phyloP scores from a whole-genome alignment of 2,888 invertebrate genomes.

The Andrena hattorfiana region DNA sequence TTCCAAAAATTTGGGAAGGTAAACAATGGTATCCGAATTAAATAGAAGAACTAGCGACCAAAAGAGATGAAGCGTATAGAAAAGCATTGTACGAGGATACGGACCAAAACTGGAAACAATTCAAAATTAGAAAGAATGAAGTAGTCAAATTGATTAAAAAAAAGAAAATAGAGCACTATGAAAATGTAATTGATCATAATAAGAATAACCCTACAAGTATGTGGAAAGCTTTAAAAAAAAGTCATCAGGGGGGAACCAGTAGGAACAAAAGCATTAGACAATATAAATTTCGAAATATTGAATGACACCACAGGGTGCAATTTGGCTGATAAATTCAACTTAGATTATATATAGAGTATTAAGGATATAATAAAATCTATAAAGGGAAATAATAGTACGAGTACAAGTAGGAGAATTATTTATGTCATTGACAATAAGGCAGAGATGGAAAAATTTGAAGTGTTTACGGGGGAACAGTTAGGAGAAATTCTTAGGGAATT shows the following conservation, averaged over 20 bases:
- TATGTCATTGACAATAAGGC: neutral
- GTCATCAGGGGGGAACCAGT: neutral
- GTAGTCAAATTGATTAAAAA: neutral
- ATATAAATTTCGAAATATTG: slow-evolving; percentile 1
- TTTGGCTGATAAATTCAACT: neutral
- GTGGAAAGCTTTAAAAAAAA: slow-evolving; percentile 4
- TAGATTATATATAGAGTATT: slow-evolving; percentile 4
- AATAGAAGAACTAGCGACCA: neutral
- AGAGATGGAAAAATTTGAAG: neutral
- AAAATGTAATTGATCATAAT: neutral
- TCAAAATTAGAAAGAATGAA: neutral
- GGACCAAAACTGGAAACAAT: neutral
- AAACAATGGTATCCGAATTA: neutral
- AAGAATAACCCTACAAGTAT: neutral
- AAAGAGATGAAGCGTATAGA: slow-evolving; percentile 9
- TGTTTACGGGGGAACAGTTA: neutral
- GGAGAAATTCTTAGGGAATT: neutral
- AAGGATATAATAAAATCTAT: neutral
- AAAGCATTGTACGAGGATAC: neutral
- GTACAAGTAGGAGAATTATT: neutral
- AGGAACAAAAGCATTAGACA: neutral
- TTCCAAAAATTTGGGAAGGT: neutral
- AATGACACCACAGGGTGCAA: neutral
- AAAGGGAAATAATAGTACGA: neutral
- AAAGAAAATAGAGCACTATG: neutral